Percentiles rank a stretch among this genome's conserved stretches.
Conservation (phyloP, 2,888 invertebrate species). For the Achlya flavicornis region DNA sequence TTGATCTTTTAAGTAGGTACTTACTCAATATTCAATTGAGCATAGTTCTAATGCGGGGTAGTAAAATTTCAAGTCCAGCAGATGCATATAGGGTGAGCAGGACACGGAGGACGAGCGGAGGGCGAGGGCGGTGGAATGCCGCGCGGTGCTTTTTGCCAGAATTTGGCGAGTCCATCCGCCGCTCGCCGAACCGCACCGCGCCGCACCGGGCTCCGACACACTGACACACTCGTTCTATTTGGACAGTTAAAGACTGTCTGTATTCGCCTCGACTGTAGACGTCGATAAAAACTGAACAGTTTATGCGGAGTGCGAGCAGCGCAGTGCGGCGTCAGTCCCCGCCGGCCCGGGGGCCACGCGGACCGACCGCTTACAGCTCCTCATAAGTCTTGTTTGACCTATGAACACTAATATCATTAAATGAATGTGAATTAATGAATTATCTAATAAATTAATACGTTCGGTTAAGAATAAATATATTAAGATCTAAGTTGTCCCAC, state of each 20-base stretch:
- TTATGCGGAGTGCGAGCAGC: background rate
- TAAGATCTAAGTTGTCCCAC: too few species aligned
- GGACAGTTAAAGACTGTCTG: background rate
- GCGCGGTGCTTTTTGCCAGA: slow-evolving; percentile 25
- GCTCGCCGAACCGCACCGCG: slow-evolving; percentile 12
- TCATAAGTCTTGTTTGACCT: background rate
- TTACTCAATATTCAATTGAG: too few species aligned
- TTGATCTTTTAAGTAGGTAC: too few species aligned
- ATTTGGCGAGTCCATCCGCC: slow-evolving; percentile 15
- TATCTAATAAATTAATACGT: too few species aligned
- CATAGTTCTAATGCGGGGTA: too few species aligned
- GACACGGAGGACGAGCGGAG: slow-evolving; percentile 5
- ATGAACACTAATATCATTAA: background rate
- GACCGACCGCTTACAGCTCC: background rate
- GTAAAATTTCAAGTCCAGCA: background rate
- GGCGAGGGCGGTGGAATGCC: slow-evolving; percentile 22
- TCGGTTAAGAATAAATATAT: too few species aligned
- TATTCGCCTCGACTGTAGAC: background rate
- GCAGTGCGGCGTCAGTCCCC: background rate
- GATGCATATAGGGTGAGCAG: background rate
- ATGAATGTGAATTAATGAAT: too few species aligned
- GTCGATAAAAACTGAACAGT: slow-evolving; percentile 3
- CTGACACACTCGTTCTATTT: slow-evolving; percentile 24
- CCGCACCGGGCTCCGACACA: slow-evolving; percentile 18
- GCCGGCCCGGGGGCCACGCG: slow-evolving; percentile 15